Base-by-base conservation (phyloP, 2,888 invertebrate genomes). In the Liposcelis brunnea region DNA sequence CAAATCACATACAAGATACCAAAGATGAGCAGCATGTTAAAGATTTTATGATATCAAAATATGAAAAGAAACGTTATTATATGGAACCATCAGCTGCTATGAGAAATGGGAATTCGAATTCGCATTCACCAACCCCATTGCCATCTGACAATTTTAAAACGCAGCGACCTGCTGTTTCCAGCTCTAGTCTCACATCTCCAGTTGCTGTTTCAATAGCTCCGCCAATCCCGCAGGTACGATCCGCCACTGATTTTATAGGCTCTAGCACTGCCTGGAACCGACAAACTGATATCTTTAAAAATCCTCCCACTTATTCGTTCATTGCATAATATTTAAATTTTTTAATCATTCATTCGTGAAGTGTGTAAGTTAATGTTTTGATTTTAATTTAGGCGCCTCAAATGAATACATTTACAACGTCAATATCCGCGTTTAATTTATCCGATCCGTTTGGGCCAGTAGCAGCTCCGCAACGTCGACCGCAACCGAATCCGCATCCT, bases 41-140 rank as follows among this genome's bases (percentile, higher is more conserved):
- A 61, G 90, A 93, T 64, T 80, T 90, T 58, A 89, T 94, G 87
- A 74, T 81, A 45, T 82, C 90, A 59, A 95, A 94, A 66, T 95
- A 95, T 61, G 95, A 97, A 63, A 77, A 82, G 59, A 91, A 90
- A 61, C 75, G 89, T 46, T 72, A 66, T 63, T 69, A 68, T 54
- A 62, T 68, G 21, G 67, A 67, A 33, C 68, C 69, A 2, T 60
- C 63, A 15, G 62, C 63, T 31, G 55, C 60, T 8, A 6, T 40
- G 40, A 40, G 11, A 40, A 40, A 40, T 11, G 40, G 40, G 19
- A 40, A 7, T 14, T 10, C 10, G 10, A 32, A n/a, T n/a, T 18
- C 40, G 5, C 19, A 16, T n/a, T 19, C 40, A 5, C 40, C 40
- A 6, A 16, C 35, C 14, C 35, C 35, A 10, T 35, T 35, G 16